A percentile compares a stretch with the other conserved stretches of the same genome.
Evolutionary conservation across 2,797 vertebrate genomes (phyloP).

Genomic region (Mallotus villosus): DNA sequence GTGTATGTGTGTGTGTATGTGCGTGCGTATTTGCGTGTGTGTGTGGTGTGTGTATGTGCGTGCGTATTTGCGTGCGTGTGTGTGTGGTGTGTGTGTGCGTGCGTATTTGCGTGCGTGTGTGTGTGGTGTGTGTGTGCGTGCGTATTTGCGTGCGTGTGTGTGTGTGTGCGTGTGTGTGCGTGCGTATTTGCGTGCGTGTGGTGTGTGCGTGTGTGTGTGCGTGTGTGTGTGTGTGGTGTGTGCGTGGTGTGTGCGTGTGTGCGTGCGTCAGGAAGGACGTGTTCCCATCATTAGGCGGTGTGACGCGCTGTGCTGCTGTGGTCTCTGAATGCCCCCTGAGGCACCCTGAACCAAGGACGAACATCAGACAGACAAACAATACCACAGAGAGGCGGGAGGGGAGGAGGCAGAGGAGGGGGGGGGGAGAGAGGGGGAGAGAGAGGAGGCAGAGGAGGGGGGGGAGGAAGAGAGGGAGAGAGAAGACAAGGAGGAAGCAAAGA

Average conservation of each 20-base stretch:
- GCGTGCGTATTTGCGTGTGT: conserved; percentile 19
- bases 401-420: background rate
- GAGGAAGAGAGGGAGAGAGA: conserved; percentile 56
- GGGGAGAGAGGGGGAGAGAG: too few species aligned
- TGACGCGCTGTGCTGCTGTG: conserved; percentile 11
- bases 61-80: too few species aligned
- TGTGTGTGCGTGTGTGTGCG: conserved; percentile 2
- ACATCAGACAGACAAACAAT: conserved; percentile 6
- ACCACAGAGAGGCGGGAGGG: background rate
- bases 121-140: background rate
- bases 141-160: too few species aligned
- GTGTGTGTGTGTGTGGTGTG: background rate
- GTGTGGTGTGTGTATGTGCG: too few species aligned
- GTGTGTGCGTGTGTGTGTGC: conserved; percentile 26
- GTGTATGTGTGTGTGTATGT: conserved; percentile 21
- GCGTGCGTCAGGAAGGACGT: conserved; percentile 15
- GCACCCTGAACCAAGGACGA: background rate
- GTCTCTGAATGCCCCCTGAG: conserved; percentile 53
- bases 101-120: conserved; percentile 24
- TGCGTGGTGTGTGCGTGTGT: conserved; percentile 1
- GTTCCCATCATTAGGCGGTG: conserved; percentile 51
- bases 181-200: too few species aligned
- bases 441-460: too few species aligned
- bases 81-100: too few species aligned
- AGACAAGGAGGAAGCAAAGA: too few species aligned